Evolutionary conservation across 2,797 vertebrate genomes (phyloP).

Genomic region (Phalanger gymnotis): DNA sequence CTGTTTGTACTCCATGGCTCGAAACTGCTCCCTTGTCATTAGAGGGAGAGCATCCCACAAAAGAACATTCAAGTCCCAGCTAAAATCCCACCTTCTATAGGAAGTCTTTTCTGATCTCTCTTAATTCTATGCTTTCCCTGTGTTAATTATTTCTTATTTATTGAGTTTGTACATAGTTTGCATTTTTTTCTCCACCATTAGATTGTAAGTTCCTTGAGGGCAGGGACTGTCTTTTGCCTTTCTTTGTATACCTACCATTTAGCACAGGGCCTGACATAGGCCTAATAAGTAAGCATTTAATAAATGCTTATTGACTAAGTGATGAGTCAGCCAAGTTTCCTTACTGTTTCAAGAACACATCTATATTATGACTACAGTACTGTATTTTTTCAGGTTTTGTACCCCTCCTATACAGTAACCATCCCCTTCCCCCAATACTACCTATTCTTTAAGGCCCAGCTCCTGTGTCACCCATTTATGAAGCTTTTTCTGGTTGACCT

Average conservation of each 20-base stretch:
- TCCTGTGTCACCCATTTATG: background rate
- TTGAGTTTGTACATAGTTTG: background rate
- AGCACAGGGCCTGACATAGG: background rate
- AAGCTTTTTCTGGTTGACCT: background rate
- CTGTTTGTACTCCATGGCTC: background rate
- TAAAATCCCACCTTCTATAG: background rate
- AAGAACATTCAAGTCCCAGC: background rate
- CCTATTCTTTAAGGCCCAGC: background rate
- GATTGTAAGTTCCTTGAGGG: background rate
- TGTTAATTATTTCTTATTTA: background rate
- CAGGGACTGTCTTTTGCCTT: background rate
- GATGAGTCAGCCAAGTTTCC: background rate
- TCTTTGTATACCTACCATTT: background rate
- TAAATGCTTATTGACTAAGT: background rate
- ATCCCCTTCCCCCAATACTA: background rate
- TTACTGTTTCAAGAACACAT: background rate
- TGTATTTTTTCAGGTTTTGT: background rate
- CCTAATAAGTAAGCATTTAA: background rate
- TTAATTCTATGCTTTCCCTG: background rate
- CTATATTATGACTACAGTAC: background rate
- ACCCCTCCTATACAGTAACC: background rate
- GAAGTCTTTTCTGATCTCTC: background rate
- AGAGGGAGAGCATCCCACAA: background rate
- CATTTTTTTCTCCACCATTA: background rate
- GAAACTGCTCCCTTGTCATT: background rate